phyloP scores from a whole-genome alignment of 2,797 vertebrate species.

The Trachurus trachurus region DNA sequence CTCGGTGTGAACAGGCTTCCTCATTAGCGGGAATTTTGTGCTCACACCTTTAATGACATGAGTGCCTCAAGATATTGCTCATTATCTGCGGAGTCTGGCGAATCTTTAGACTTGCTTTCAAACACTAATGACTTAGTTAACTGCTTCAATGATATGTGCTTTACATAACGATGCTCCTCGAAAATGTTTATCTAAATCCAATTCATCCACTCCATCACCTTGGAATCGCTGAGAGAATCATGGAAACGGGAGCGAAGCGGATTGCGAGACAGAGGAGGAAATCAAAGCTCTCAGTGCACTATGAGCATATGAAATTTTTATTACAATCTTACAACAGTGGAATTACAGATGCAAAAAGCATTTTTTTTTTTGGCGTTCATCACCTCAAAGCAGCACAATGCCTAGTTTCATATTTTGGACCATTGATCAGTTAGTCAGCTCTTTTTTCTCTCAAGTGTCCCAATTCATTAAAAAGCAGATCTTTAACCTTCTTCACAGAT shows the following conservation, averaged over 20 bases:
- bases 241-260: background rate
- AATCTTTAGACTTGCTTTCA: background rate
- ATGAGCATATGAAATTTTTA: background rate
- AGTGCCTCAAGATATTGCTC: background rate
- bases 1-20: no score
- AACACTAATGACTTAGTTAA: background rate
- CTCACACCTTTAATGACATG: no score
- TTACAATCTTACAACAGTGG: background rate
- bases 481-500: no score
- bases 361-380: background rate
- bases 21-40: no score
- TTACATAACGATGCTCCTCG: background rate
- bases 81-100: conserved; percentile 2
- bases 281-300: background rate
- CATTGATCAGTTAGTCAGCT: background rate
- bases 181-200: background rate
- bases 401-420: background rate
- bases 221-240: background rate
- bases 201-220: background rate
- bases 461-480: no score
- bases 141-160: background rate
- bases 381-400: background rate
- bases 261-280: background rate
- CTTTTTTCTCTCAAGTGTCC: no score
- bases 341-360: background rate